Percentiles rank a stretch among this genome's conserved stretches.
These are phyloP conservation scores for Erythrocercus mccallii DNA, from an alignment of 2,113 vertebrate species.

Conservation along the genomic window DNA sequence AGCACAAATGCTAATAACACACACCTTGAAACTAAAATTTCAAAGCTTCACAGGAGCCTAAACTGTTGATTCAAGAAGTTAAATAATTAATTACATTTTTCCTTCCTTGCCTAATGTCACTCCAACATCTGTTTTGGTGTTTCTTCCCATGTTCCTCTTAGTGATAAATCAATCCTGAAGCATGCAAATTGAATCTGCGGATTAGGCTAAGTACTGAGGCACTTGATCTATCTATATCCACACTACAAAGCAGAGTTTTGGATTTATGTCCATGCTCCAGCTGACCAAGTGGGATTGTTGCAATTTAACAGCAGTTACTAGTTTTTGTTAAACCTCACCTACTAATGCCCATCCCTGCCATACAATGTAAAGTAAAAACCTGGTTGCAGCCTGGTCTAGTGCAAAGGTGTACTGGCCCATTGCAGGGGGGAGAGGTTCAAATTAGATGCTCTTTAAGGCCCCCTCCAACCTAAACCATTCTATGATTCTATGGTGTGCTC, in stretches of 20 bases:
- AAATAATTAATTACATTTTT: not conserved
- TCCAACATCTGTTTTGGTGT: not conserved
- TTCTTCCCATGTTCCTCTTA: not conserved
- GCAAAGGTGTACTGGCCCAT: not conserved
- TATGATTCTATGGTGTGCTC: not conserved
- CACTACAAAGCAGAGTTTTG: not conserved
- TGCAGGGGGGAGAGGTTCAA: not conserved
- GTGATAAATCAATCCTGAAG: not conserved
- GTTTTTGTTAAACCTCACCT: not conserved
- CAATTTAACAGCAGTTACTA: not conserved
- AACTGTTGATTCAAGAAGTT: not conserved
- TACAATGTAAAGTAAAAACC: not conserved
- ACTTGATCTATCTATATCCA: not conserved
- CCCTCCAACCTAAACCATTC: not conserved
- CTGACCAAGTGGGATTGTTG: not conserved
- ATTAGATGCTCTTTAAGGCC: not conserved
- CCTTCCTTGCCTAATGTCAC: not conserved
- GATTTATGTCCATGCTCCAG: not conserved
- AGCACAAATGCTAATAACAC: not conserved
- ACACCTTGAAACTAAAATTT: not conserved
- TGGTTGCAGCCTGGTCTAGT: not conserved
- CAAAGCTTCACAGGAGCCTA: not conserved
- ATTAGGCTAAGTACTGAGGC: not conserved
- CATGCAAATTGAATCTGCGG: not conserved
- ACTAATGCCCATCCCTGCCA: not conserved